Conservation (phyloP, 1,140 invertebrate species). For the Whitmania pigra region DNA sequence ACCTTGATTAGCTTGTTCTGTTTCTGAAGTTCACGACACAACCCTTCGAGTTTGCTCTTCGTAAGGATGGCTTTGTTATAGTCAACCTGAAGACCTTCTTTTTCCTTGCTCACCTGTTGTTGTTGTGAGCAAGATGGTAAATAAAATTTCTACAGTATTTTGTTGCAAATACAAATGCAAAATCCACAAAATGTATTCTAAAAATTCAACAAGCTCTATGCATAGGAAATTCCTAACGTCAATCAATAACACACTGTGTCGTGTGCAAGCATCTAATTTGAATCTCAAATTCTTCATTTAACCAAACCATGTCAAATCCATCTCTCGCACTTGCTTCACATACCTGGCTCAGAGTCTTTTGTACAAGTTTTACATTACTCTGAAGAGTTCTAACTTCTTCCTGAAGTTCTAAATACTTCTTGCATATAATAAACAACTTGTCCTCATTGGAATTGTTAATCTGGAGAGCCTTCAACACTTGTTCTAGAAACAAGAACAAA, state of each 20-base stretch:
- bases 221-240: background rate
- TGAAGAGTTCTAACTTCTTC: slow-evolving; percentile 61
- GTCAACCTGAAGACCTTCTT: slow-evolving; percentile 67
- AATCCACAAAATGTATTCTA: background rate
- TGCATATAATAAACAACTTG: slow-evolving; percentile 59
- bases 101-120: slow-evolving; percentile 54
- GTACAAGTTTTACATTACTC: slow-evolving; percentile 40
- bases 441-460: slow-evolving; percentile 57
- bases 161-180: background rate
- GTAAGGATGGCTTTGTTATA: slow-evolving; percentile 68
- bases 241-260: background rate
- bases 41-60: slow-evolving; percentile 65
- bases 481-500: slow-evolving; percentile 41
- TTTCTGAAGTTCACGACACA: slow-evolving; percentile 76
- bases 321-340: background rate
- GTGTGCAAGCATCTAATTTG: background rate
- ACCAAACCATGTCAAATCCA: background rate
- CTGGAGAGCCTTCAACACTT: slow-evolving; percentile 59
- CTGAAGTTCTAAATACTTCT: slow-evolving; percentile 60
- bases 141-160: background rate
- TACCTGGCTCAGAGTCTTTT: slow-evolving; percentile 36
- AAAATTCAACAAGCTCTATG: background rate
- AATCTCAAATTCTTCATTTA: background rate
- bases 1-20: slow-evolving; percentile 78
- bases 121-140: slow-evolving; percentile 15